A percentile compares a stretch with the other conserved stretches of the same genome.
Conservation (phyloP, 2,888 invertebrate species). For the Drosophila stalkeri region DNA sequence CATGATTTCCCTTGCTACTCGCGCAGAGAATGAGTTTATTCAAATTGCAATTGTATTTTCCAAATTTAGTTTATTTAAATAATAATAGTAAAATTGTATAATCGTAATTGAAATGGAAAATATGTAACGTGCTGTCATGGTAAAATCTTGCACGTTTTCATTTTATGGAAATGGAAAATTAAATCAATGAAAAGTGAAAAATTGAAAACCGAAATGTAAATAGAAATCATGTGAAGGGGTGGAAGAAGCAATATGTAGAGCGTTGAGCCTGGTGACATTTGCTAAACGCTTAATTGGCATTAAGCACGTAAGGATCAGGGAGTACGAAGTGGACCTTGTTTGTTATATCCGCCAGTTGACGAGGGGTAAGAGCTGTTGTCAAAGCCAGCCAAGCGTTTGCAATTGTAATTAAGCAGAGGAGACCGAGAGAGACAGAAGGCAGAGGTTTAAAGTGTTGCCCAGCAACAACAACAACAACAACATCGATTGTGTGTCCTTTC, state of each 20-base stretch:
- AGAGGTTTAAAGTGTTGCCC: conserved; percentile 46
- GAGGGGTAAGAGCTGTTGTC: conserved; percentile 54
- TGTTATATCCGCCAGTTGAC: conserved; percentile 14
- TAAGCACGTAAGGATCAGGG: conserved; percentile 63
- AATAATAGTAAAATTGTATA: background rate
- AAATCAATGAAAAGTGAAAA: conserved; percentile 65
- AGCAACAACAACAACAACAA: conserved; percentile 6
- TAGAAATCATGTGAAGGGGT: conserved; percentile 15
- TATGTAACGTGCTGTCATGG: background rate
- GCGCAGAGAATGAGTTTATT: background rate
- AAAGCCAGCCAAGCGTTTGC: conserved; percentile 61
- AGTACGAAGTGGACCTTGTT: conserved; percentile 3
- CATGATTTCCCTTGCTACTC: background rate
- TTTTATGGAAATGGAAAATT: conserved; percentile 9
- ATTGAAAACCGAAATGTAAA: conserved; percentile 63
- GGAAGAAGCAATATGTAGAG: background rate
- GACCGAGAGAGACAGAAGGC: background rate
- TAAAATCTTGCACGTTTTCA: background rate
- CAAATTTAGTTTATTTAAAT: background rate
- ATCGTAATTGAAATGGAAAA: conserved; percentile 4
- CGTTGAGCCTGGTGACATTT: conserved; percentile 40
- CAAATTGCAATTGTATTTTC: background rate
- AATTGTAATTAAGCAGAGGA: conserved; percentile 66
- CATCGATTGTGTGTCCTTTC: conserved; percentile 3
- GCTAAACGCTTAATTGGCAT: conserved; percentile 77